phyloP scores from a whole-genome alignment of 2,888 invertebrate genomes.

The Pseudanteris insignis region DNA sequence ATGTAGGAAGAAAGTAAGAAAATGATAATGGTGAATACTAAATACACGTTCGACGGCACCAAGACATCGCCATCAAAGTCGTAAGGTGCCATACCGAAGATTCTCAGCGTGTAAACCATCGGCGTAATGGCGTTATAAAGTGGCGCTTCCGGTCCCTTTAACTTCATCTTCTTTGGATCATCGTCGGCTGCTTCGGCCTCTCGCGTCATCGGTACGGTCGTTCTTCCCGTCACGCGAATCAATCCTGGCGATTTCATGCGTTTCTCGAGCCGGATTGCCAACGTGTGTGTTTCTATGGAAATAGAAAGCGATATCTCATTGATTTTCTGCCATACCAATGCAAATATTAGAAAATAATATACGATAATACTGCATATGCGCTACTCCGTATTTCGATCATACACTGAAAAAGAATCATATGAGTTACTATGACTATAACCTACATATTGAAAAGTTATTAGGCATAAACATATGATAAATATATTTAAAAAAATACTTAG shows the following conservation, averaged over 20 bases:
- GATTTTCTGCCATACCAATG: conserved; percentile 30
- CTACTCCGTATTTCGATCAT: background rate
- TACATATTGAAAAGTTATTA: too few species aligned
- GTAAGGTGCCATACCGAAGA: conserved; percentile 62
- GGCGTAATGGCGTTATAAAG: conserved; percentile 57
- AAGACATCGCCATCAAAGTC: conserved; percentile 49
- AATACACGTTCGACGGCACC: conserved; percentile 45
- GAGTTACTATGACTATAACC: too few species aligned
- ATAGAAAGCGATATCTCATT: conserved; percentile 7
- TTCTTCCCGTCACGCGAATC: background rate
- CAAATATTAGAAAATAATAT: conserved; percentile 17
- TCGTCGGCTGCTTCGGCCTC: conserved; percentile 12
- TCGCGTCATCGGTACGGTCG: background rate
- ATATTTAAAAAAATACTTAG: too few species aligned
- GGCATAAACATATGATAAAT: too few species aligned
- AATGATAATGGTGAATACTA: conserved; percentile 14
- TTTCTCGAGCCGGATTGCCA: too few species aligned
- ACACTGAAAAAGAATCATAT: background rate
- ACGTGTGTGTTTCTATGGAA: too few species aligned
- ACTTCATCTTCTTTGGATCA: conserved; percentile 13
- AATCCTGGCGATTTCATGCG: background rate
- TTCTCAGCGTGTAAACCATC: conserved; percentile 49
- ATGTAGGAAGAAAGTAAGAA: conserved; percentile 12
- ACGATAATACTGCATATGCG: conserved; percentile 6
- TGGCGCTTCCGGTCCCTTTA: conserved; percentile 52